Evolutionary conservation across 2,888 invertebrate genomes (phyloP).

Genomic region (Drosophila algonquin): DNA sequence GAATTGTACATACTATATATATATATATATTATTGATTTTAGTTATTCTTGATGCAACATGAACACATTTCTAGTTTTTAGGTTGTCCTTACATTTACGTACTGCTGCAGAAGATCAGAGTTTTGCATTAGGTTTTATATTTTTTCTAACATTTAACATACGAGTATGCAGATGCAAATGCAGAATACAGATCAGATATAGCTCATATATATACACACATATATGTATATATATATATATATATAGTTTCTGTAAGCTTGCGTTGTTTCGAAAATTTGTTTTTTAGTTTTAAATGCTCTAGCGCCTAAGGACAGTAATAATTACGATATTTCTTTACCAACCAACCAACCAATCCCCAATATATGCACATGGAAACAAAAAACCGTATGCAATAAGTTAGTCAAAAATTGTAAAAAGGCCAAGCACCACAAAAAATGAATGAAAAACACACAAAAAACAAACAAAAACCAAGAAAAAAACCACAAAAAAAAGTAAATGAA

Average conservation of each 20-base stretch:
- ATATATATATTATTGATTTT: constrained; percentile 38
- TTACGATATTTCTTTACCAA: constrained; percentile 60
- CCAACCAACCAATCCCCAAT: constrained; percentile 33
- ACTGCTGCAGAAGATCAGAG: constrained; percentile 28
- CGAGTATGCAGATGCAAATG: constrained; percentile 5
- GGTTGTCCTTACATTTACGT: constrained; percentile 28
- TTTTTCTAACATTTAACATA: neutral
- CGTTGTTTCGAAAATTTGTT: constrained; percentile 75
- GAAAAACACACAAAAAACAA: constrained; percentile 25
- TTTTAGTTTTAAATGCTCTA: constrained; percentile 73
- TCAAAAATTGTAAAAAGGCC: constrained; percentile 60
- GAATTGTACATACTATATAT: constrained; percentile 16
- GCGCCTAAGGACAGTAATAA: constrained; percentile 59
- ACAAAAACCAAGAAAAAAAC: constrained; percentile 20
- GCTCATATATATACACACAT: constrained; percentile 8
- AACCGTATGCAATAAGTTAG: constrained; percentile 72
- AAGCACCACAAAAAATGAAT: constrained; percentile 46
- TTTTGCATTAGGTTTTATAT: constrained; percentile 17
- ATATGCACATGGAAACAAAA: constrained; percentile 63
- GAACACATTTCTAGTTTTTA: constrained; percentile 51
- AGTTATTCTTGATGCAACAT: constrained; percentile 53
- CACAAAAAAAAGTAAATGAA: constrained; percentile 2
- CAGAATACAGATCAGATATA: constrained; percentile 42
- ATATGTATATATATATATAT: constrained; percentile 50
- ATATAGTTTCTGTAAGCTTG: constrained; percentile 71